Evolutionary conservation across 2,113 vertebrate genomes (phyloP).

Genomic region (Paraplagusia blochii): DNA sequence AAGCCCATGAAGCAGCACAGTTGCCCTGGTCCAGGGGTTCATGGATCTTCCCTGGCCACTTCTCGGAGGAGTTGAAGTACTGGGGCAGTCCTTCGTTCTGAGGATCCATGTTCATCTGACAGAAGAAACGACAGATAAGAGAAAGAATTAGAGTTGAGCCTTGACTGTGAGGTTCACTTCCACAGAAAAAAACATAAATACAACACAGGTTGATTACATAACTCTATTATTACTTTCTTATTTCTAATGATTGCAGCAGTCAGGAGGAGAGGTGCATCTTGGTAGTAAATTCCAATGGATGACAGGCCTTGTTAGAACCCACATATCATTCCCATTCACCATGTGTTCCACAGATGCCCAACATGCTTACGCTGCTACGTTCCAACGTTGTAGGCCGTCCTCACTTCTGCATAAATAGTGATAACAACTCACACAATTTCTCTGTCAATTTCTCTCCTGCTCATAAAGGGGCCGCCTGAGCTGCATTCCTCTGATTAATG

Average conservation of each 20-base stretch:
- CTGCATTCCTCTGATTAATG: slow-evolving; percentile 61
- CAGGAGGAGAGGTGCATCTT: not conserved
- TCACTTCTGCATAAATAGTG: slow-evolving; percentile 25
- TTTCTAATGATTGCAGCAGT: not conserved
- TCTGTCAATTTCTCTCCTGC: slow-evolving; percentile 9
- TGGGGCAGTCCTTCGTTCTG: slow-evolving; percentile 78
- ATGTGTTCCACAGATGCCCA: slow-evolving; percentile 28
- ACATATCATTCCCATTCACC: not conserved
- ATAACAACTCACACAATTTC: slow-evolving; percentile 19
- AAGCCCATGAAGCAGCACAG: slow-evolving; percentile 96
- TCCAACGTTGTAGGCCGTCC: slow-evolving; percentile 13
- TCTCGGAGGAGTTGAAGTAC: slow-evolving; percentile 83
- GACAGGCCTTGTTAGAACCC: no score
- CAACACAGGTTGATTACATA: slow-evolving; percentile 26
- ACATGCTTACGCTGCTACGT: slow-evolving; percentile 15
- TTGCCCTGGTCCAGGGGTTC: slow-evolving; percentile 94
- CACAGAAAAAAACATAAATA: not conserved
- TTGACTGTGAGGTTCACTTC: not conserved
- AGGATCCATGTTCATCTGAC: slow-evolving; percentile 85
- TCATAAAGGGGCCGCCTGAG: slow-evolving; percentile 13
- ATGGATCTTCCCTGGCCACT: slow-evolving; percentile 94
- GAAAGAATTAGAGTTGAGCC: not conserved
- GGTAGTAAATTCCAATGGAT: not conserved
- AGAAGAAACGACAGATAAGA: not conserved
- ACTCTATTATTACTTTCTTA: no score